Evolutionary conservation across 2,888 invertebrate species (phyloP).

Genomic region (Tachina fera): DNA sequence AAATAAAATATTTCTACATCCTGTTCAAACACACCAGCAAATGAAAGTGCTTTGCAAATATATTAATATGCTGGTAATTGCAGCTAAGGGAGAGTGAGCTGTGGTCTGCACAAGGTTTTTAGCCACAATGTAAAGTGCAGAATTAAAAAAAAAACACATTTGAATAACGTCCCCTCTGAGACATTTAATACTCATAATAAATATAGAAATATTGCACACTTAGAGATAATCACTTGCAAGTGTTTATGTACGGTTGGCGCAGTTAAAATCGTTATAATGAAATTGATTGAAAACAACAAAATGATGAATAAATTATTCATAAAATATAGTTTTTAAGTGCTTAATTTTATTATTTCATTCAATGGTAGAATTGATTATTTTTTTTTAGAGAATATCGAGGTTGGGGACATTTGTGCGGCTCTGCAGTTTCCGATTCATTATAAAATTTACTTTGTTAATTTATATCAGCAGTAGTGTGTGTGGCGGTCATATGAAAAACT

Average conservation of each 20-base stretch:
- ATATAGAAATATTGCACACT: not conserved
- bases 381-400: too few relatives aligned
- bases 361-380: too few relatives aligned
- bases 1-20: conserved; percentile 3
- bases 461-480: not conserved
- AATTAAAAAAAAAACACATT: conserved; percentile 24
- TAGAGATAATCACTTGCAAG: not conserved
- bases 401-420: too few relatives aligned
- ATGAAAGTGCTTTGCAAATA: conserved; percentile 8
- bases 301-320: conserved; percentile 45
- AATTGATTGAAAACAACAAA: conserved; percentile 24
- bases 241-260: too few relatives aligned
- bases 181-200: not conserved
- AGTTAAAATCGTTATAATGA: not conserved
- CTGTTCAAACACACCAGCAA: not conserved
- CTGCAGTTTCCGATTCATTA: not conserved
- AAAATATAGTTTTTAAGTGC: not conserved
- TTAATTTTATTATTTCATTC: conserved; percentile 16
- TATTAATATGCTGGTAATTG: not conserved
- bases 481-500: conserved; percentile 1
- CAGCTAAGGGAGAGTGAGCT: not conserved
- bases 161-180: conserved; percentile 2
- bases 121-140: not conserved
- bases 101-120: not conserved
- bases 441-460: not conserved